Evolutionary conservation across 2,113 vertebrate genomes (phyloP).

Genomic region (Pangasianodon hypophthalmus): DNA sequence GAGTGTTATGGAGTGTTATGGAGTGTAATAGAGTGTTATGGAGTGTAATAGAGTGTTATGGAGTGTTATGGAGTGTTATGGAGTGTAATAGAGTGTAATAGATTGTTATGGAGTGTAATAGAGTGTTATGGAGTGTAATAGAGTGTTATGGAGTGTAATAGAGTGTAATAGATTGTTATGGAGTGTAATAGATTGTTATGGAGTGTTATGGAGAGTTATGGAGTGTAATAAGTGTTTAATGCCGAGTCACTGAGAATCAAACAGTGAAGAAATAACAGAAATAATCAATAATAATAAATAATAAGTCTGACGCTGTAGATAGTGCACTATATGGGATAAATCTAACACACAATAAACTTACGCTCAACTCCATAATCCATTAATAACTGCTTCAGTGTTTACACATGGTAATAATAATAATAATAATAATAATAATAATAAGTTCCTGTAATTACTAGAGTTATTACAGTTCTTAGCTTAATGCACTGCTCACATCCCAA

Average conservation of each 20-base stretch:
- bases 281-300: background rate
- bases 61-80: too few species aligned
- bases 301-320: background rate
- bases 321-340: background rate
- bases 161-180: too few species aligned
- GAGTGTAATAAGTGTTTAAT: background rate
- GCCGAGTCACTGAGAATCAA: background rate
- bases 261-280: background rate
- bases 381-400: background rate
- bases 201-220: too few species aligned
- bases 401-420: background rate
- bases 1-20: background rate
- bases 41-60: too few species aligned
- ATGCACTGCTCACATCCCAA: background rate
- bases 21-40: too few species aligned
- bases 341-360: background rate
- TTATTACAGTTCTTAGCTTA: background rate
- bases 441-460: background rate
- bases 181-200: too few species aligned
- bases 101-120: too few species aligned
- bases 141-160: too few species aligned
- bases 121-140: background rate
- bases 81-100: too few species aligned
- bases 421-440: background rate
- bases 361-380: background rate